phyloP scores from a whole-genome alignment of 1,140 invertebrate genomes.

The Drosophila asahinai region DNA sequence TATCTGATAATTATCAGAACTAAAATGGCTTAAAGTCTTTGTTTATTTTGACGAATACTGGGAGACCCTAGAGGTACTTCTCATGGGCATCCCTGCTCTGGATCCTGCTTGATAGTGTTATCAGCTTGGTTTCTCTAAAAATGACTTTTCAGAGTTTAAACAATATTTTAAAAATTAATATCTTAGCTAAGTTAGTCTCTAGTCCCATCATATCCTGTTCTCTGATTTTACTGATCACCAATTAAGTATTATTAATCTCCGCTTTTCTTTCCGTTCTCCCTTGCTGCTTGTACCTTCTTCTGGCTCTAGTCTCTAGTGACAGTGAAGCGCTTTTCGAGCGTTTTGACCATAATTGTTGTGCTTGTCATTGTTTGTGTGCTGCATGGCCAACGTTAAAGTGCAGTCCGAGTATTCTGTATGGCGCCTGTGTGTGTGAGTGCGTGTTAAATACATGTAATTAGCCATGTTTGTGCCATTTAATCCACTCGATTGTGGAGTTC shows the following conservation, averaged over 20 bases:
- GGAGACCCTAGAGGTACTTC: background rate
- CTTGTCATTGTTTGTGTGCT: constrained; percentile 77
- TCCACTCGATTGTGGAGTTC: constrained; percentile 62
- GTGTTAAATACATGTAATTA: constrained; percentile 83
- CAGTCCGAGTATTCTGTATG: constrained; percentile 16
- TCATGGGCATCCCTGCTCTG: background rate
- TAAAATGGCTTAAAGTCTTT: background rate
- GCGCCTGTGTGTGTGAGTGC: constrained; percentile 51
- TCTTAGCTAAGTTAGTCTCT: no score
- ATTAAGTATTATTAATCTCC: constrained; percentile 7
- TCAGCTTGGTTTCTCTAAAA: no score
- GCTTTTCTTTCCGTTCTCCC: constrained; percentile 4
- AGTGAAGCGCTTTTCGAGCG: constrained; percentile 49
- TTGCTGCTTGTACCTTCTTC: background rate
- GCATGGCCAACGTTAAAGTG: constrained; percentile 59
- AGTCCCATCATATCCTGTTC: background rate
- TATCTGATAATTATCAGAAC: background rate
- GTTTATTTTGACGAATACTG: background rate
- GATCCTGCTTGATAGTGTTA: no score
- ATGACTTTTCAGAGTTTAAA: no score
- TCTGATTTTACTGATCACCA: constrained; percentile 11
- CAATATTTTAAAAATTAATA: no score
- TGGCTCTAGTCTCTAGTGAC: constrained; percentile 59
- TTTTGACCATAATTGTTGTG: constrained; percentile 77
- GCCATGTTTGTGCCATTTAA: constrained; percentile 83